Conservation (phyloP, 30 jellyfish, hydroid and myxozoan genomes). For the Hydractinia symbiolongicarpus region DNA sequence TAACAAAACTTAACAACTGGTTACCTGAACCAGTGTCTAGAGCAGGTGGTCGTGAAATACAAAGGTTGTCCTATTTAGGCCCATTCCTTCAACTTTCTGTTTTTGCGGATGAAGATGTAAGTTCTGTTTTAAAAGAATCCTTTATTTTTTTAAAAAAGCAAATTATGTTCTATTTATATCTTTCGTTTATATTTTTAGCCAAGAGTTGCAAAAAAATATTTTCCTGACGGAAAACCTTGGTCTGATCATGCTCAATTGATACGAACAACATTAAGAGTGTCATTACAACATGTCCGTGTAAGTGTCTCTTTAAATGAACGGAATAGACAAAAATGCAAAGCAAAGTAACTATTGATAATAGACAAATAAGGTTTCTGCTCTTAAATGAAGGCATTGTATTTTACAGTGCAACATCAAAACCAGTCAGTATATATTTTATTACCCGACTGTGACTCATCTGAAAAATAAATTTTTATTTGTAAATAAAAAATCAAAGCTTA, state of each 20-base stretch:
- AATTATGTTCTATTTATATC: background rate
- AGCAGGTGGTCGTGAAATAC: constrained; percentile 87
- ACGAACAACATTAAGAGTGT: constrained; percentile 65
- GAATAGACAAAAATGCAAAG: background rate
- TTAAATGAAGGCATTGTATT: too few relatives aligned
- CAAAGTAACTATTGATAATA: too few relatives aligned
- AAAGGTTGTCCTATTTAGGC: constrained; percentile 68
- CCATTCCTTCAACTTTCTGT: constrained; percentile 86
- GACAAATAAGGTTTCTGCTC: too few relatives aligned
- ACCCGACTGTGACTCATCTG: too few relatives aligned
- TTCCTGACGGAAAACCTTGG: constrained; percentile 84
- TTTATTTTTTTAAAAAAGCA: background rate
- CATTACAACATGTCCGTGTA: constrained; percentile 78
- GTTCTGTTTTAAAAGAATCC: constrained; percentile 6
- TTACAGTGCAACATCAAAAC: too few relatives aligned
- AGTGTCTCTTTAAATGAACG: background rate
- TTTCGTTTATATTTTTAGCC: constrained; percentile 39
- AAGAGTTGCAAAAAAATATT: constrained; percentile 83
- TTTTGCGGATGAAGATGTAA: constrained; percentile 91
- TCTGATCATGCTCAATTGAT: constrained; percentile 57
- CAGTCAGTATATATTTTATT: too few relatives aligned
- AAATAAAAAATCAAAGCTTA: too few relatives aligned
- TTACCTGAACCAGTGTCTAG: constrained; percentile 72
- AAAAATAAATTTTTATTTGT: too few relatives aligned
- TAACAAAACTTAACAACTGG: constrained; percentile 62